Evolutionary conservation across 2,888 invertebrate species (phyloP).

Genomic region (Phyllotreta striolata): DNA sequence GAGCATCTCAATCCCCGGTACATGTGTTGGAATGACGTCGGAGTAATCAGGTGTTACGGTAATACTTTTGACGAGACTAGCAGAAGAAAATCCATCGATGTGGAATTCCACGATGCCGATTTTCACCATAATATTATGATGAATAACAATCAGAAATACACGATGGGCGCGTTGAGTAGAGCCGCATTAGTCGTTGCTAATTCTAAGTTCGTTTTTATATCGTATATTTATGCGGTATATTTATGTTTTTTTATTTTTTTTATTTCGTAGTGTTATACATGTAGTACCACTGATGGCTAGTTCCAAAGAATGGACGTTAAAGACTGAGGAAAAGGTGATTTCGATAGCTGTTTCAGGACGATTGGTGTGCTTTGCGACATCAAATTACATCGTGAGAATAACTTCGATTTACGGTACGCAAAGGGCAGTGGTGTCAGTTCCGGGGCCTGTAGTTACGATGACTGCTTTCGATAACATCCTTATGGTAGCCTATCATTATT

Average conservation of each 20-base stretch:
- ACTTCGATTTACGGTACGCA: slow-evolving; percentile 90
- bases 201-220: slow-evolving; percentile 66
- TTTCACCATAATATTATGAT: slow-evolving; percentile 91
- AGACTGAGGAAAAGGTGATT: slow-evolving; percentile 77
- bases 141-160: slow-evolving; percentile 84
- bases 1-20: slow-evolving; percentile 73
- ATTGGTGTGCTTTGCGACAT: slow-evolving; percentile 82
- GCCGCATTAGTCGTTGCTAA: slow-evolving; percentile 80
- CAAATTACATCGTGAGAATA: slow-evolving; percentile 77
- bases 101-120: slow-evolving; percentile 93
- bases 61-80: slow-evolving; percentile 69
- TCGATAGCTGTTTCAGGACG: slow-evolving; percentile 74
- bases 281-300: slow-evolving; percentile 77
- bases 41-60: slow-evolving; percentile 85
- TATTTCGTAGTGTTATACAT: slow-evolving; percentile 71
- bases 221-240: background rate
- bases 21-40: slow-evolving; percentile 91
- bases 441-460: slow-evolving; percentile 77
- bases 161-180: slow-evolving; percentile 85
- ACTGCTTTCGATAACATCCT: slow-evolving; percentile 69
- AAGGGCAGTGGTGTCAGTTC: slow-evolving; percentile 75
- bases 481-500: slow-evolving; percentile 73
- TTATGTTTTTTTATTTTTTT: background rate
- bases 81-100: slow-evolving; percentile 82
- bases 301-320: slow-evolving; percentile 87